Percentiles rank a stretch among this genome's conserved stretches.
phyloP scores from a whole-genome alignment of 2,797 vertebrate species.

The Anguilla obscura region DNA sequence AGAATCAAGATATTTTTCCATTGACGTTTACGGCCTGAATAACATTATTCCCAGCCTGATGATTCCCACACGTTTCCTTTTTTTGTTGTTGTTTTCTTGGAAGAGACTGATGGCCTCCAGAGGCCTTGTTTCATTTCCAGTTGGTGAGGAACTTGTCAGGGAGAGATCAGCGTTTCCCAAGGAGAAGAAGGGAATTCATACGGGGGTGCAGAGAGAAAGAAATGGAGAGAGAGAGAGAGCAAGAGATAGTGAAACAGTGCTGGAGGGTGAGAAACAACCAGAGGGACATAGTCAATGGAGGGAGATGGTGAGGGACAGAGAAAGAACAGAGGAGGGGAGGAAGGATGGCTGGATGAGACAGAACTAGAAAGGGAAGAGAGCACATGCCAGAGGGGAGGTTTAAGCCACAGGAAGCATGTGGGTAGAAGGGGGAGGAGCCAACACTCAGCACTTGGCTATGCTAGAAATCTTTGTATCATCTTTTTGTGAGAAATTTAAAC shows the following conservation, averaged over 20 bases:
- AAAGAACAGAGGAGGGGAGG: not conserved
- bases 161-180: conserved; percentile 94
- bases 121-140: conserved; percentile 92
- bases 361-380: conserved; percentile 18
- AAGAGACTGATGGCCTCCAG: conserved; percentile 93
- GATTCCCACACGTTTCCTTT: conserved; percentile 92
- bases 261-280: conserved; percentile 60
- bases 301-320: conserved; percentile 6
- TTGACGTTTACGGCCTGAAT: conserved; percentile 76
- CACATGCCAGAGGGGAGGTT: conserved; percentile 1
- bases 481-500: conserved; percentile 60
- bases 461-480: conserved; percentile 62
- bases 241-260: conserved; percentile 67
- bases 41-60: conserved; percentile 87
- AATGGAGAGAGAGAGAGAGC: conserved; percentile 71
- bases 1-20: conserved; percentile 71
- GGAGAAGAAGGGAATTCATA: conserved; percentile 71
- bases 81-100: conserved; percentile 70
- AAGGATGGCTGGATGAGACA: not conserved
- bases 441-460: conserved; percentile 66
- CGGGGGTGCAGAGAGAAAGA: conserved; percentile 65
- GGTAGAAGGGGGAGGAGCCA: conserved; percentile 43
- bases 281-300: conserved; percentile 15
- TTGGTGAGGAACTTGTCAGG: conserved; percentile 95
- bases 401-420: not conserved